A percentile compares a stretch with the other conserved stretches of the same genome.
These are phyloP conservation scores for Coremacera marginata DNA, from an alignment of 2,888 invertebrate species.

Conservation along the genomic window DNA sequence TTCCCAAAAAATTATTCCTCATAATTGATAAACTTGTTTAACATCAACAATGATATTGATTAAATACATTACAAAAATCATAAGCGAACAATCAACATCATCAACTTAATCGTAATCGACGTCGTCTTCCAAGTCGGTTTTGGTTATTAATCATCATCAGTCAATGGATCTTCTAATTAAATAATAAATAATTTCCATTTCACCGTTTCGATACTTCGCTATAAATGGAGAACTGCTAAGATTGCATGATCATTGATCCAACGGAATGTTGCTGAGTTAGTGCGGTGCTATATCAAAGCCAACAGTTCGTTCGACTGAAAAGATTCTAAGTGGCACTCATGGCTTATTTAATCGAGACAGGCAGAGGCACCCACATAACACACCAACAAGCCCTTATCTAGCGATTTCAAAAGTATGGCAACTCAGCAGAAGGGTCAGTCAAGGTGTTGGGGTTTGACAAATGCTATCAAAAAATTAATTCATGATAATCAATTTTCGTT, in stretches of 20 bases:
- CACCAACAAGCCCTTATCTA: background rate
- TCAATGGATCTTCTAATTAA: slow-evolving; percentile 62
- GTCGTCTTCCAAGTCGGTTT: background rate
- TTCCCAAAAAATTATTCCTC: no score
- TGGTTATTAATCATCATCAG: slow-evolving; percentile 60
- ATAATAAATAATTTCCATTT: slow-evolving; percentile 50
- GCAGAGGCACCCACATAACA: slow-evolving; percentile 11
- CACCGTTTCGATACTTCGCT: background rate
- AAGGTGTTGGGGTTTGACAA: slow-evolving; percentile 24
- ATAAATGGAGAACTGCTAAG: background rate
- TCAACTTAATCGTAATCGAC: background rate
- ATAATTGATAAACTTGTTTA: no score
- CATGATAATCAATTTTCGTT: slow-evolving; percentile 28
- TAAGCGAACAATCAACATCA: background rate
- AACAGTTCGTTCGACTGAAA: background rate
- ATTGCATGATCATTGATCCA: background rate
- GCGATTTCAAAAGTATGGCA: background rate
- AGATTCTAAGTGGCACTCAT: slow-evolving; percentile 11
- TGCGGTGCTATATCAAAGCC: slow-evolving; percentile 21
- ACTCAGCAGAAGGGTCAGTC: background rate
- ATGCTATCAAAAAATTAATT: background rate
- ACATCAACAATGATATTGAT: no score
- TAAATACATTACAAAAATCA: no score
- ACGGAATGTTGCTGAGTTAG: slow-evolving; percentile 2
- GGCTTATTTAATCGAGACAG: slow-evolving; percentile 12